Evolutionary conservation across 1,140 invertebrate species (phyloP), one percentile per base, ranked within the genome.

Genomic region (Aphelinus certus): DNA sequence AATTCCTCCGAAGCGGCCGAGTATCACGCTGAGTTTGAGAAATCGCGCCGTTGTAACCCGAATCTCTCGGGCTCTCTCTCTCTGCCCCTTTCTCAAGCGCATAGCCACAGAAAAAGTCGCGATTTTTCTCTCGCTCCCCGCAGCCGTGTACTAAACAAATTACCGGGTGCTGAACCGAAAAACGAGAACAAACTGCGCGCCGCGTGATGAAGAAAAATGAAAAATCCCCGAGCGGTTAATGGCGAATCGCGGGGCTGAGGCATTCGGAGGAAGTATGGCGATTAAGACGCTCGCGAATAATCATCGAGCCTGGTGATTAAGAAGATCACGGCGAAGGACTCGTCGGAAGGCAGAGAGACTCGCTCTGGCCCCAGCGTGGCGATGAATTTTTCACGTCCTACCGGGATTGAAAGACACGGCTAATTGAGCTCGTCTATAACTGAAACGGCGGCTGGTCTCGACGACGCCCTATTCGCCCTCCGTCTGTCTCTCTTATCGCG

Each of bases 211-310:
- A 51, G 51, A 69, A 66, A 67, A 64, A 66, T 70, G 49, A 78
- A 78, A 72, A 77, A 75, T 80, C 67, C 55, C 63, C 26, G 0
- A 46, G 48, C 60, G 10, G 47, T 58, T 73, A 73, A 68, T 73
- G 10, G 64, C 72, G 47, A 66, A 73, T 73, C 62, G 62, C 48
- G 49, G 70, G 69, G 51, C 58, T 57, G 48, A 72, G 9, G 66
- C 69, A 69, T 64, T 68, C n/a, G 74, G 63, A 63, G 43, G 53
- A 58, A 78, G 74, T 66, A 55, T 46, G 56, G 58, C 76, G 79
- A 82, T 83, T 83, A 84, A 81, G 79, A 76, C 76, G 77, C 58
- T 2, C n/a, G 78, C 75, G 81, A 83, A 82, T 85, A 83, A 83
- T 83, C 76, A 77, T 75, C 64, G 75, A 83, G 71, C 68, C 66